Conservation (phyloP, 2,113 vertebrate species). For the Amphiprion percula region DNA sequence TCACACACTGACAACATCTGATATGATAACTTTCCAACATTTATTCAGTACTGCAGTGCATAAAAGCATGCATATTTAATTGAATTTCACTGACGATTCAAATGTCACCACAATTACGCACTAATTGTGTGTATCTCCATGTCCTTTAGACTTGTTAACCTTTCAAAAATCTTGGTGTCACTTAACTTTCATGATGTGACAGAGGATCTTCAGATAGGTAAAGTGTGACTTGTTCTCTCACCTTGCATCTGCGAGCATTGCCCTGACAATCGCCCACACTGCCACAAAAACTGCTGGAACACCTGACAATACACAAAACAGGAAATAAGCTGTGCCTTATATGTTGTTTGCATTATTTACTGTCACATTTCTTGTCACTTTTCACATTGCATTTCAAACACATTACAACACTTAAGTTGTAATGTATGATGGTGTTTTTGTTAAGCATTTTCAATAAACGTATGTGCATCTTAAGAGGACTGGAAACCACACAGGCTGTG, state of each 20-base stretch:
- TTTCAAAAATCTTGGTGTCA: not conserved
- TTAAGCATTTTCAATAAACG: no score
- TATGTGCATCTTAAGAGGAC: no score
- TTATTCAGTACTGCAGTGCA: not conserved
- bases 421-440: no score
- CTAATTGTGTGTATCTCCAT: not conserved
- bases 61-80: not conserved
- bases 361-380: not conserved
- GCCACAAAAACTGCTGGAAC: conserved; percentile 89
- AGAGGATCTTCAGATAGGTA: no score
- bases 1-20: not conserved
- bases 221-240: conserved; percentile 63
- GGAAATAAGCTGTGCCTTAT: not conserved
- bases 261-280: conserved; percentile 89
- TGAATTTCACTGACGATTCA: conserved; percentile 14
- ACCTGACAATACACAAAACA: conserved; percentile 80
- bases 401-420: no score
- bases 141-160: not conserved
- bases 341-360: not conserved
- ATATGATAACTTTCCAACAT: not conserved
- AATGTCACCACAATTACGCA: conserved; percentile 48
- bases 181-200: not conserved
- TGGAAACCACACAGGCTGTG: no score
- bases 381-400: not conserved
- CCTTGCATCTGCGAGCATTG: conserved; percentile 88